Base-by-base conservation (phyloP, 1,140 invertebrate species). In the Bombus pyrosoma region DNA sequence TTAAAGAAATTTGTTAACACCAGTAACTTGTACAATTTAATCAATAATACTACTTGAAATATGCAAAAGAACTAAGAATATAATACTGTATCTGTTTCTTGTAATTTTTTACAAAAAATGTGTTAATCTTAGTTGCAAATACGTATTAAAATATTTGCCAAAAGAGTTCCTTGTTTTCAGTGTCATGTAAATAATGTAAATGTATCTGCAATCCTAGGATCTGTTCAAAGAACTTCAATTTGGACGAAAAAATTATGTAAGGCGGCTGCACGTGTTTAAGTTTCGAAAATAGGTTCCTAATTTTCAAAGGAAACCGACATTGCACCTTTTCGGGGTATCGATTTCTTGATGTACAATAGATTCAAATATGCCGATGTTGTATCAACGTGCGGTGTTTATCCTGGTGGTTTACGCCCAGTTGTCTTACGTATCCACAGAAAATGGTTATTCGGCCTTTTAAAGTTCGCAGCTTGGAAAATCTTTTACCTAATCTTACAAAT, bases 281-380 rank as follows among this genome's bases (percentile, higher is more conserved):
- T 62, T 64, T 57, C 22, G 22, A 72, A 89, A 89, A 89, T 89
- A 71, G 84, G 80, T 77, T 83, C 89, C 84, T 89, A 89, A 89
- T 86, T 89, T 89, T 81, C 87, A 89, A 89, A 89, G 81, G 84
- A 39, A 34, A 66, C 88, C 88, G 88, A 83, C 84, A 72, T 82
- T 79, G 78, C 83, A 85, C 47, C 68, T 88, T 86, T 73, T 34
- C 66, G 10, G 13, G 47, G 80, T 89, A 89, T 89, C 88, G 88
- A 89, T 89, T 89, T 86, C 88, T 68, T 25, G 34, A 43, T 13
- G n/a, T 32, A 85, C 78, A 81, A 74, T 74, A 28, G 71, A 53
- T 66, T 68, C 57, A 41, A 73, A 81, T 57, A 77, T 15, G 43
- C 59, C 32, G 62, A 59, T 32, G 74, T 87, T 88, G 69, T 79